A percentile compares a stretch with the other conserved stretches of the same genome.
Evolutionary conservation across 2,113 vertebrate species (phyloP).

Genomic region (Onychostruthus taczanowskii): DNA sequence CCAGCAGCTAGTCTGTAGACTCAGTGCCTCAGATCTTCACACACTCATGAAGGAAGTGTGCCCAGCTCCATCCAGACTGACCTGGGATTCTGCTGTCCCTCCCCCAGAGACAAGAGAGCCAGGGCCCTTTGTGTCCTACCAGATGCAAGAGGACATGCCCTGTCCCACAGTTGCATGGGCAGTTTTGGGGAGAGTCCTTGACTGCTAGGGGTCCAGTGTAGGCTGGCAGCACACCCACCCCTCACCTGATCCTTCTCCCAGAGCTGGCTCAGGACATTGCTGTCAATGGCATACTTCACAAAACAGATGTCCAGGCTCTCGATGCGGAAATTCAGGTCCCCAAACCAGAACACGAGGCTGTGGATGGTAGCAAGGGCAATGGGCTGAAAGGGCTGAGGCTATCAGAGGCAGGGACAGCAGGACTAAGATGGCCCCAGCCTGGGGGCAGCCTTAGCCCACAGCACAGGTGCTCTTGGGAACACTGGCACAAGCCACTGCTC

Average conservation of each 20-base stretch:
- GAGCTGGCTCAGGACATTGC: constrained; percentile 87
- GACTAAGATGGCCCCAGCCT: neutral
- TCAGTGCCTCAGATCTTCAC: neutral
- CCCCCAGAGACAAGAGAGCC: neutral
- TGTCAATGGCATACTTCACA: constrained; percentile 94
- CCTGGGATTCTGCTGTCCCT: neutral
- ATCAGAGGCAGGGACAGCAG: neutral
- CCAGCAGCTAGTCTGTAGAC: neutral
- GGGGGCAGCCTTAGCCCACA: neutral
- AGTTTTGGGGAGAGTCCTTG: neutral
- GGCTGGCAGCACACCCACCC: neutral
- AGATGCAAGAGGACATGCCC: neutral
- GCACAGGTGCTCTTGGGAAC: neutral
- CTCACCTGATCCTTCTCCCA: constrained; percentile 98
- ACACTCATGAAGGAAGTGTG: neutral
- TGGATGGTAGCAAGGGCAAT: neutral
- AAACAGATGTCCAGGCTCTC: constrained; percentile 95
- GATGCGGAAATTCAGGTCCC: constrained; percentile 97
- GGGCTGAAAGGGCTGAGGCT: neutral
- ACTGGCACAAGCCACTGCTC: neutral
- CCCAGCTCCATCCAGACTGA: neutral
- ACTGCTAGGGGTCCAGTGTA: rapidly evolving
- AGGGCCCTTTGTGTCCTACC: rapidly evolving
- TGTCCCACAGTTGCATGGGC: neutral
- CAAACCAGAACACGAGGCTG: constrained; percentile 98